Evolutionary conservation across 2,797 vertebrate genomes (phyloP), one percentile per base, ranked within the genome.

Genomic region (Sandelia bainsii): DNA sequence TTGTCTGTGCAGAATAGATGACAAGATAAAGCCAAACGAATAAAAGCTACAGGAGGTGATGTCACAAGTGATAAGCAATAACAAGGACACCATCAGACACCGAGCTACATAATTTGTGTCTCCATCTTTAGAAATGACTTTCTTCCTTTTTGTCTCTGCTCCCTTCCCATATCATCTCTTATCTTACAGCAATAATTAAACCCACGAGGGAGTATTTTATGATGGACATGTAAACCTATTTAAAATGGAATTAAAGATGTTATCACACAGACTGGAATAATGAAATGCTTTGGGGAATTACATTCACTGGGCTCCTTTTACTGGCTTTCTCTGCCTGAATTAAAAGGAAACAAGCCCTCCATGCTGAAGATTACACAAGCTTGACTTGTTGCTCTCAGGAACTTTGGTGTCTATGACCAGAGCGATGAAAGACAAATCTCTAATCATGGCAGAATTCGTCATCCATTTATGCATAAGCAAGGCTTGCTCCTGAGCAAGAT

Each of bases 231-330:
- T 93, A 92, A 93, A 92, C 88, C 91, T 93, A 89, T 93, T 93
- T 93, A 93, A 94, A 93, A 92, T 87, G 92, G 91, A 94, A 94
- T 93, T 94, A 94, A 93, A 93, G 91, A 94, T 94, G 83, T 77
- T 94, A 94, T 94, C 93, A 23, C 71, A 73, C 57, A 10, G 74
- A 71, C 77, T 84, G 87, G 84, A 89, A 92, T 91, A 92, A 92
- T 91, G 87, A 92, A 93, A 91, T 89, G 87, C 89, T 92, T 82
- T 91, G 81, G 87, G 87, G 89, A 91, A 87, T 89, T 79, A 79
- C 78, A 87, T 87, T 92, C 80, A 77, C 39, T n/a, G 25, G 54
- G 64, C 82, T 72, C 57, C 82, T 81, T 77, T 83, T 63, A 57
- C 71, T 34, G 57, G 52, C 79, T 64, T 64, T 66, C 78, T 75